Conservation (phyloP, 2,797 vertebrate genomes). For the Pteropus rufus region DNA sequence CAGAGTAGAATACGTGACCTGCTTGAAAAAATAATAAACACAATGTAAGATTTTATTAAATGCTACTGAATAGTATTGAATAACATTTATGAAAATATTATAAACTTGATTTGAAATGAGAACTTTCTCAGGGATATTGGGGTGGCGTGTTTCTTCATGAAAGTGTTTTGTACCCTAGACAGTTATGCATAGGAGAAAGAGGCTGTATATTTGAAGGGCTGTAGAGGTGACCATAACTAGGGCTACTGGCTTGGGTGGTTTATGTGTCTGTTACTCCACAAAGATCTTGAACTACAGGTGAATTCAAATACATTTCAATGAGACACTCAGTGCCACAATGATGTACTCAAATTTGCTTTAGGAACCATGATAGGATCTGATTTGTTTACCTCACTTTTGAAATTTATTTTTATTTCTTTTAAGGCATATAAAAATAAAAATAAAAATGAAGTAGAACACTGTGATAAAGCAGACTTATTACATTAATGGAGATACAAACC, state of each 20-base stretch:
- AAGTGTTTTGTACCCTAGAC: neutral
- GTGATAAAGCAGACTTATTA: conserved; percentile 12
- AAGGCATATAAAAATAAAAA: neutral
- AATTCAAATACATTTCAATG: neutral
- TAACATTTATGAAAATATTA: neutral
- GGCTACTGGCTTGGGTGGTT: neutral
- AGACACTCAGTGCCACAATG: neutral
- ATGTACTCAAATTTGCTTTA: neutral
- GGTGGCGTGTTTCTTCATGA: neutral
- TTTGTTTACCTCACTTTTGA: conserved; percentile 1
- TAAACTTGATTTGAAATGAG: neutral
- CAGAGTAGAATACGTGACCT: neutral
- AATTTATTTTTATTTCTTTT: conserved; percentile 51
- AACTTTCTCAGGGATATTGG: neutral
- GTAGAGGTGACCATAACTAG: neutral
- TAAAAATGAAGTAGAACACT: neutral
- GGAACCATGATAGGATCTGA: neutral
- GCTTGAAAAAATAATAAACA: neutral
- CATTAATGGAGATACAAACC: neutral
- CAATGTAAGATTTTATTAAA: neutral
- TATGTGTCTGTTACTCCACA: neutral
- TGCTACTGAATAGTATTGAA: neutral
- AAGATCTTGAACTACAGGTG: neutral
- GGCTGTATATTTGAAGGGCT: neutral
- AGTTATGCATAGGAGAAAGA: neutral